phyloP scores from a whole-genome alignment of 2,113 vertebrate species.

The Siniperca knerii region DNA sequence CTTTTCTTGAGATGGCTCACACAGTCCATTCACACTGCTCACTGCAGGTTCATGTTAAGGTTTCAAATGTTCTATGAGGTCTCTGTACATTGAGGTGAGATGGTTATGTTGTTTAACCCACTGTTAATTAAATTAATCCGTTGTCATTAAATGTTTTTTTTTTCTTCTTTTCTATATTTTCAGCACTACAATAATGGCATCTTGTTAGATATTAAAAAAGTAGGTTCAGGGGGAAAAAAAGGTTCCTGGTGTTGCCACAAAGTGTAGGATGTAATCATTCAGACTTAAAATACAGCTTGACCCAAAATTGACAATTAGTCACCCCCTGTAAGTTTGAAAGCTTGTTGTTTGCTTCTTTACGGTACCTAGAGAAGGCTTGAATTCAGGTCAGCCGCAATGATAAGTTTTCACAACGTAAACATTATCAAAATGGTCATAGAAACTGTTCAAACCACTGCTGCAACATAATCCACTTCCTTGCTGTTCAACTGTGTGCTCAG shows the following conservation, averaged over 20 bases:
- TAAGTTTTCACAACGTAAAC: background rate
- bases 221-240: background rate
- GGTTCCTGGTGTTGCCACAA: background rate
- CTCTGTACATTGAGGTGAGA: conserved; percentile 18
- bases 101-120: background rate
- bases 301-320: background rate
- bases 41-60: background rate
- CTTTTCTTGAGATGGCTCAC: conserved; percentile 3
- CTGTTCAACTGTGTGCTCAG: background rate
- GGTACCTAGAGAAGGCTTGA: background rate
- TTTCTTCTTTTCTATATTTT: background rate
- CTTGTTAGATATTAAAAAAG: background rate
- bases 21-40: conserved; percentile 18
- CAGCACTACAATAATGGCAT: background rate
- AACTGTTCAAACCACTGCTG: background rate
- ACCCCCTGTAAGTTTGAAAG: background rate
- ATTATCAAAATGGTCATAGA: background rate
- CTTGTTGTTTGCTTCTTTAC: background rate
- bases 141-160: background rate
- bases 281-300: background rate
- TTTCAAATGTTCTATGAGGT: background rate
- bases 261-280: background rate
- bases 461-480: background rate
- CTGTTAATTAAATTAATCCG: background rate
- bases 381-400: background rate